phyloP scores from a whole-genome alignment of 2,888 invertebrate genomes.

The Acronicta leporina region DNA sequence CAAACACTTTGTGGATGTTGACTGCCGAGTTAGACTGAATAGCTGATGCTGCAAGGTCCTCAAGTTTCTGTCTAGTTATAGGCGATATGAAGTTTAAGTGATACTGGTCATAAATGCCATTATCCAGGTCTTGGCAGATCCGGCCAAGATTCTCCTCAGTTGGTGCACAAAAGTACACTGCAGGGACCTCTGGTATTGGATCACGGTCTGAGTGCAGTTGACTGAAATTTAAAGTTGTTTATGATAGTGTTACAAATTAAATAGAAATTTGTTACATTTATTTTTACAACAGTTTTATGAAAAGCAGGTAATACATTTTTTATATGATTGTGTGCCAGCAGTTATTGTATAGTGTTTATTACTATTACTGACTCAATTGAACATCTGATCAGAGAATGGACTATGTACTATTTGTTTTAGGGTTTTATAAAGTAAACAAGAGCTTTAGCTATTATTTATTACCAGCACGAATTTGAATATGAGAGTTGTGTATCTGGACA shows the following conservation, averaged over 20 bases:
- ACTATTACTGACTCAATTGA: no score
- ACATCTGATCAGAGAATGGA: no score
- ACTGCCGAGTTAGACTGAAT: conserved; percentile 97
- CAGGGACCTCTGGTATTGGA: conserved; percentile 99
- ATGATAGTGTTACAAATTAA: no score
- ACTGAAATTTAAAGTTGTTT: conserved; percentile 78
- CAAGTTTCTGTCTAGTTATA: conserved; percentile 97
- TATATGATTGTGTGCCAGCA: no score
- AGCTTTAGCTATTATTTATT: background rate
- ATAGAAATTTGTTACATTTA: no score
- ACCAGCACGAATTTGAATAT: background rate
- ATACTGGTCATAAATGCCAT: conserved; percentile 97
- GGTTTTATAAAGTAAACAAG: background rate
- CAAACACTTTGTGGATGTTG: conserved; percentile 98
- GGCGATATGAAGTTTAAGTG: conserved; percentile 99
- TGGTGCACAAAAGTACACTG: conserved; percentile 99
- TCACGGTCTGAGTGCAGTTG: conserved; percentile 96
- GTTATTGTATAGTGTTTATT: no score
- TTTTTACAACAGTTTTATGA: no score
- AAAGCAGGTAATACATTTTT: no score
- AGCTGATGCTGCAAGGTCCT: conserved; percentile 98
- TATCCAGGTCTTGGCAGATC: conserved; percentile 96
- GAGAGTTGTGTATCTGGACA: background rate
- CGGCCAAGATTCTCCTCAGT: conserved; percentile 98
- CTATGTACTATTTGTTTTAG: no score